Conservation (phyloP, 2,888 invertebrate genomes). For the Coenonympha glycerion region DNA sequence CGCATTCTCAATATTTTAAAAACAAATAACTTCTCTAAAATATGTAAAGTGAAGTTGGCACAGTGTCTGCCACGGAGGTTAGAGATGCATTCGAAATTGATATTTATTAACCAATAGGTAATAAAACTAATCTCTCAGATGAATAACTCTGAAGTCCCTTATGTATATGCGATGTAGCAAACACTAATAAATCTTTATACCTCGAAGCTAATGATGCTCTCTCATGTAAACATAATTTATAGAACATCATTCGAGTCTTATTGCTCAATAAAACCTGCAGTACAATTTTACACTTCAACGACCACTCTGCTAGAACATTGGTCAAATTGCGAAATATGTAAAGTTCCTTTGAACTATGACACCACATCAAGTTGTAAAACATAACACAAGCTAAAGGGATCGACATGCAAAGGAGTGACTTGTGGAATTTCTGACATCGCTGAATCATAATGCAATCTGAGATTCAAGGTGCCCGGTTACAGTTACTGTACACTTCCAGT, state of each 20-base stretch:
- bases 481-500: conserved; percentile 9
- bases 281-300: conserved; percentile 6
- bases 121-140: neutral
- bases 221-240: conserved; percentile 1
- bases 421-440: conserved; percentile 48
- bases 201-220: neutral
- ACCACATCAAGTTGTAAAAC: conserved; percentile 45
- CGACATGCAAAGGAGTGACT: conserved; percentile 64
- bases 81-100: too few species aligned
- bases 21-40: neutral
- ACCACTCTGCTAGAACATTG: conserved; percentile 30
- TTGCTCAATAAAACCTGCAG: conserved; percentile 8
- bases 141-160: neutral
- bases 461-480: conserved; percentile 42
- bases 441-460: conserved; percentile 48
- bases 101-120: too few species aligned
- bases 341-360: conserved; percentile 66
- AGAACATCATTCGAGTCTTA: neutral
- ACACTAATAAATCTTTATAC: neutral
- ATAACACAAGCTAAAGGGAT: conserved; percentile 60
- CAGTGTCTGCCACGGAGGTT: too few species aligned
- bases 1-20: conserved; percentile 5
- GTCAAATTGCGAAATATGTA: conserved; percentile 55
- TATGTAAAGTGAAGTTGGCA: neutral
- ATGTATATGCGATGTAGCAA: neutral